A percentile compares a stretch with the other conserved stretches of the same genome.
phyloP scores from a whole-genome alignment of 2,888 invertebrate species.

The Pterobdella sp. region DNA sequence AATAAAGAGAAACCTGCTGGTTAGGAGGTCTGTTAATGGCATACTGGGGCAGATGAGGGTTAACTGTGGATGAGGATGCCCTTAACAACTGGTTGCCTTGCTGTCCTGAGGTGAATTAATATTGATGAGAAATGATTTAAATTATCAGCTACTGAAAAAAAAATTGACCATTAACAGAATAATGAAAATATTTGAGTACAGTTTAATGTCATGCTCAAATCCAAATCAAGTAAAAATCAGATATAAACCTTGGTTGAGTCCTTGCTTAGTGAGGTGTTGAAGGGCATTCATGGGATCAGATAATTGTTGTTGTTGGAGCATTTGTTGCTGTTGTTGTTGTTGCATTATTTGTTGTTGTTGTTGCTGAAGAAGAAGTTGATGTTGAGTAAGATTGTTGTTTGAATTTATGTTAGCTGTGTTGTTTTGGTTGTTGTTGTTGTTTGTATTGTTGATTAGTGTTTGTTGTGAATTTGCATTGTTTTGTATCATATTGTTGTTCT shows the following conservation, averaged over 20 bases:
- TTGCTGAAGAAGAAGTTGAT: not conserved
- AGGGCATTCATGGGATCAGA: conserved; percentile 19
- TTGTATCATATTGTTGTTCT: conserved; percentile 3
- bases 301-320: conserved; percentile 21
- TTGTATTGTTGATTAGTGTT: not conserved
- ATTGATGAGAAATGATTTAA: not conserved
- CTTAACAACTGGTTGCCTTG: conserved; percentile 5
- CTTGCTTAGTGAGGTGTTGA: conserved; percentile 13
- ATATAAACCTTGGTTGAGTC: conserved; percentile 11
- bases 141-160: not conserved
- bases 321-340: conserved; percentile 14
- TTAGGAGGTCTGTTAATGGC: not conserved
- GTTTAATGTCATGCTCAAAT: no score
- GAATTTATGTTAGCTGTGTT: not conserved
- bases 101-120: not conserved
- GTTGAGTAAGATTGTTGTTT: not conserved
- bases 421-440: not conserved
- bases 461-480: not conserved
- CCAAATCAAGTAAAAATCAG: no score
- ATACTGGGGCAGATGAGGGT: not conserved
- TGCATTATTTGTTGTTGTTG: not conserved
- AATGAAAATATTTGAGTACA: not conserved
- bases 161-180: not conserved
- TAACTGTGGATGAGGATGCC: not conserved
- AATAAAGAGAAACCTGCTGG: not conserved